phyloP scores from a whole-genome alignment of 2,113 vertebrate species.

The Neopipo cinnamomea region DNA sequence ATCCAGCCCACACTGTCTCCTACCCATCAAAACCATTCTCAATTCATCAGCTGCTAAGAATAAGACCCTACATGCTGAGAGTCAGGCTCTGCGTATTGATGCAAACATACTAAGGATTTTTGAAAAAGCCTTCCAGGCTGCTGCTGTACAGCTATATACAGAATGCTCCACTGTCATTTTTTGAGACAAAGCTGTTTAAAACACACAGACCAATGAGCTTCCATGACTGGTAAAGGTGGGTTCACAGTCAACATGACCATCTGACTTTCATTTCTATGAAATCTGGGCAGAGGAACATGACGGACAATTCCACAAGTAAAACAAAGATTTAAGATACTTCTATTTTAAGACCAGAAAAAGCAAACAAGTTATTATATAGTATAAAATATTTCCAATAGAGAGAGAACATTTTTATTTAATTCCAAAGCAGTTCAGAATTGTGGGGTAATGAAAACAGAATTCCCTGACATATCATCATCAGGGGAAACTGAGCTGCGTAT shows the following conservation, averaged over 20 bases:
- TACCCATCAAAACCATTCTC: not conserved
- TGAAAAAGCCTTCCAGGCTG: not conserved
- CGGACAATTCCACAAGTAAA: not conserved
- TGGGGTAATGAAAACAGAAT: not conserved
- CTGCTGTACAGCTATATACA: not conserved
- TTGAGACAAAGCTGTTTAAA: not conserved
- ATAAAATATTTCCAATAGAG: not conserved
- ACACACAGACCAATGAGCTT: not conserved
- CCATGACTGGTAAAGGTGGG: not conserved
- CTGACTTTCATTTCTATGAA: not conserved
- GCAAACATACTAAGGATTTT: not conserved
- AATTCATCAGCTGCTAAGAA: not conserved
- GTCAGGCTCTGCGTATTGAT: not conserved
- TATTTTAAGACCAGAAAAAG: not conserved
- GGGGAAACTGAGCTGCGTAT: not conserved
- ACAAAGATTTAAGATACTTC: not conserved
- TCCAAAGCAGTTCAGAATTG: not conserved
- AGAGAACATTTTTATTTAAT: not conserved
- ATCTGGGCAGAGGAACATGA: not conserved
- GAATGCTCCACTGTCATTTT: not conserved
- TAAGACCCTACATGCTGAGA: not conserved
- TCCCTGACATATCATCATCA: not conserved
- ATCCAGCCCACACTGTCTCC: not conserved
- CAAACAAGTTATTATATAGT: not conserved
- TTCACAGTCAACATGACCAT: not conserved